phyloP scores from a whole-genome alignment of 2,888 invertebrate genomes.

The Leptinotarsa juncta region DNA sequence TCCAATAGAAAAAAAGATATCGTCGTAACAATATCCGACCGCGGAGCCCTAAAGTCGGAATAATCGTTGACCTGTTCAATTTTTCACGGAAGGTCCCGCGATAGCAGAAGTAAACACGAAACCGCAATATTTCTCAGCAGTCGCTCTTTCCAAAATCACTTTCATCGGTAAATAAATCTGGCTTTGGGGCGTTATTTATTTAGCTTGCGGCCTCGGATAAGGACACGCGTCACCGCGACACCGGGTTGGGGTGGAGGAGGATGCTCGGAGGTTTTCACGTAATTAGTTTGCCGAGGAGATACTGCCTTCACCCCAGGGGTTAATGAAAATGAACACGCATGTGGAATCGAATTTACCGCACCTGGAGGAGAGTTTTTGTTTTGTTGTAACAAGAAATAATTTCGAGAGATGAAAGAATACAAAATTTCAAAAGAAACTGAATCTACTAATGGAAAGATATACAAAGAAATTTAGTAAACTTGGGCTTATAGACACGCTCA shows the following conservation, averaged over 20 bases:
- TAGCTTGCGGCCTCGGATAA: constrained; percentile 31
- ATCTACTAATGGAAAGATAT: too few species aligned
- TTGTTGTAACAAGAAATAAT: not conserved
- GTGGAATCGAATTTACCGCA: not conserved
- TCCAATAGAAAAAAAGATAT: too few species aligned
- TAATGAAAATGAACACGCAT: constrained; percentile 2
- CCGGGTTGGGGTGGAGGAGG: constrained; percentile 8
- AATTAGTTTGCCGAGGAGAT: constrained; percentile 28
- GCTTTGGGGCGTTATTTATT: constrained; percentile 41
- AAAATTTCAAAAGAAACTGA: not conserved
- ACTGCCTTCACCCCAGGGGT: not conserved
- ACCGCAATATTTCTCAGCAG: constrained; percentile 35
- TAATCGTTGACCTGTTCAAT: not conserved
- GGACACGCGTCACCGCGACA: constrained; percentile 23
- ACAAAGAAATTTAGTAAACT: too few species aligned
- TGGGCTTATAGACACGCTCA: too few species aligned
- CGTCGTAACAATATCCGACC: not conserved
- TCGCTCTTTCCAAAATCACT: constrained; percentile 41
- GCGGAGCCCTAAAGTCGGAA: not conserved
- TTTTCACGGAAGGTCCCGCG: constrained; percentile 7
- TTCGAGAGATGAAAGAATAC: not conserved
- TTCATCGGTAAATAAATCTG: constrained; percentile 42
- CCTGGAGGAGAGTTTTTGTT: not conserved
- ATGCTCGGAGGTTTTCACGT: constrained; percentile 22
- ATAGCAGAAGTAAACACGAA: constrained; percentile 30